Base-by-base conservation (phyloP, 1,140 invertebrate genomes). In the Steinernema feltiae region DNA sequence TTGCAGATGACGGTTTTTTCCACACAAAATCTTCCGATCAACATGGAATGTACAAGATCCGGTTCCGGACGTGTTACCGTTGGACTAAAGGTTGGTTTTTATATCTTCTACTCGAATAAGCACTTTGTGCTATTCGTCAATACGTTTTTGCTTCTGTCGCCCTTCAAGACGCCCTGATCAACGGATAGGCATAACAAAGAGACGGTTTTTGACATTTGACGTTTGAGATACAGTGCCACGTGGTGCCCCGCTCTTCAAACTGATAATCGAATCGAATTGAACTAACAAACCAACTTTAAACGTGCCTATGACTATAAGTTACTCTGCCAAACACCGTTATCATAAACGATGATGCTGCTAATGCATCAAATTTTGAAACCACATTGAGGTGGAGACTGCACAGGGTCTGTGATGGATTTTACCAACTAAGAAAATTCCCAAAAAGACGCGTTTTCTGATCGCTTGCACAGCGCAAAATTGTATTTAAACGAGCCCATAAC, bases 121-220 rank as follows among this genome's bases (percentile, higher is more conserved):
- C 53, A 63, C 53, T 27, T 63, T 63, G 53, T 63, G 53, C 53
- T 63, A 63, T 63, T 27, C 53, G 53, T 27, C 53, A 63, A 63
- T 41, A 63, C 15, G 7, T 27, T 63, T 63, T 63, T 63, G 2
- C 24, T 27, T 3, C 15, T 63, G 15, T n/a, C 53, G 24, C 53
- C 53, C 15, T 17, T 7, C 24, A 63, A n/a, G 24, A 3, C 2
- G 35, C 35, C 35, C 35, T 18, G n/a, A n/a, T n/a, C n/a, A n/a
- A n/a, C n/a, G n/a, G n/a, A n/a, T 18, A 41, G 18, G 35, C 7
- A 7, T 41, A 18, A 41, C 35, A 18, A 7, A 7, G 7, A 7
- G 35, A 7, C 35, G 35, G 35, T 41, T 41, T 7, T 7, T 41
- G 35, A 41, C 7, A 41, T 41, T 41, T 41, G 35, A 41, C 18